A percentile compares a stretch with the other conserved stretches of the same genome.
phyloP scores from a whole-genome alignment of 2,113 vertebrate species.

The Sapayoa aenigma region DNA sequence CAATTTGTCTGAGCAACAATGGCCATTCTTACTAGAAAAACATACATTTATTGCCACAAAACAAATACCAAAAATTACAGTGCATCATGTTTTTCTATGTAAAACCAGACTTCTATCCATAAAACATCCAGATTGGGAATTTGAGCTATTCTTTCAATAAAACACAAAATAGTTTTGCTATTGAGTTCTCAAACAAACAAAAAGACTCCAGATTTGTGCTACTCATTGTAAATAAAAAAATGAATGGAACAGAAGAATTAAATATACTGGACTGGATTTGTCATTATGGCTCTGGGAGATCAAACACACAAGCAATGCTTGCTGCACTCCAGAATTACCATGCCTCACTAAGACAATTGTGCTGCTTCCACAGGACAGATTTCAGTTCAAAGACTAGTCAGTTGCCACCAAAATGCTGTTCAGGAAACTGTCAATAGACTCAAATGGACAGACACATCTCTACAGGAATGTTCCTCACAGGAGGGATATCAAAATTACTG shows the following conservation, averaged over 20 bases:
- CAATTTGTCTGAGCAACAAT: fast-evolving
- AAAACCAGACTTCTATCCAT: neutral
- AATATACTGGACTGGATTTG: neutral
- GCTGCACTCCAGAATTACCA: neutral
- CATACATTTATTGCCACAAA: neutral
- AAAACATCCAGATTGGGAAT: neutral
- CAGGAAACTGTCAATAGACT: neutral
- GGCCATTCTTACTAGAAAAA: neutral
- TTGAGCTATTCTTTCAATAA: neutral
- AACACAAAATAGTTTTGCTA: neutral
- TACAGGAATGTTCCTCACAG: neutral
- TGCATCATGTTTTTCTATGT: neutral
- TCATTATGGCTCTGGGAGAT: neutral
- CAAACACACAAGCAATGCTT: neutral
- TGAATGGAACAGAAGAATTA: neutral
- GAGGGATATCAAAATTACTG: neutral
- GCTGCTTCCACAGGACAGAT: neutral
- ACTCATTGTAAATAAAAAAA: neutral
- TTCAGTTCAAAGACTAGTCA: neutral
- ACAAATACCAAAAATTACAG: neutral
- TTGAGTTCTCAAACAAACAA: neutral
- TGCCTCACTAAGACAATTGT: neutral
- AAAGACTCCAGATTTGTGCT: neutral
- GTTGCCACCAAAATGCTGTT: neutral
- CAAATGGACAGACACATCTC: neutral